These are phyloP conservation scores for Elaphurus davidianus DNA, from an alignment of 2,113 vertebrate species.

Conservation along the genomic window DNA sequence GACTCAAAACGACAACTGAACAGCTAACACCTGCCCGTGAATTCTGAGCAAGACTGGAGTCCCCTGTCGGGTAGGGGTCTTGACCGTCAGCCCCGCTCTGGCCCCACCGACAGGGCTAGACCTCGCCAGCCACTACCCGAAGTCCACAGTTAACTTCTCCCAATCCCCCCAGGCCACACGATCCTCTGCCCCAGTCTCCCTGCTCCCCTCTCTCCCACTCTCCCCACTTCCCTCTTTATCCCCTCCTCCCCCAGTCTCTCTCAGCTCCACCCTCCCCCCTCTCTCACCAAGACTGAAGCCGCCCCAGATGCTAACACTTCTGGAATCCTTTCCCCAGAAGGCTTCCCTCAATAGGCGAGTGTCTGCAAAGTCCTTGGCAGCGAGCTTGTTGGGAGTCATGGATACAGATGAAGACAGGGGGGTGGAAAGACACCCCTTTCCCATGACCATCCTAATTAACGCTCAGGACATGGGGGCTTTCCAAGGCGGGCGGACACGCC, in stretches of 20 bases:
- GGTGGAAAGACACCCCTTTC: conserved; percentile 40
- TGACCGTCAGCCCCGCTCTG: neutral
- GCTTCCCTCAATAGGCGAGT: neutral
- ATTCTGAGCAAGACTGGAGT: neutral
- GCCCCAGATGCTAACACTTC: conserved; percentile 19
- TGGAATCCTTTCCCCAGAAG: neutral
- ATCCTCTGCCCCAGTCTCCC: neutral
- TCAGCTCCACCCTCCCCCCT: neutral
- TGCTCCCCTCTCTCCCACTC: neutral
- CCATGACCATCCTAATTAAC: conserved; percentile 72
- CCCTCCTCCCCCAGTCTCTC: neutral
- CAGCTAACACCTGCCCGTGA: neutral
- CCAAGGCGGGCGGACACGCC: neutral
- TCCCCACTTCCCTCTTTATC: neutral
- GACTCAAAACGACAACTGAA: neutral
- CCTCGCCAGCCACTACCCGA: neutral
- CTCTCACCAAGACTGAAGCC: neutral
- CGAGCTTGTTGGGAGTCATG: neutral
- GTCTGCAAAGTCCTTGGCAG: conserved; percentile 16
- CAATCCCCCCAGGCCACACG: neutral
- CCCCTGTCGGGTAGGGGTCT: neutral
- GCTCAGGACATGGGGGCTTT: conserved; percentile 63
- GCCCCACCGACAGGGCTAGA: neutral
- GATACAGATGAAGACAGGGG: neutral
- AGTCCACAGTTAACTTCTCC: neutral